Evolutionary conservation across 2,113 vertebrate genomes (phyloP).

Genomic region (Neotragus moschatus): DNA sequence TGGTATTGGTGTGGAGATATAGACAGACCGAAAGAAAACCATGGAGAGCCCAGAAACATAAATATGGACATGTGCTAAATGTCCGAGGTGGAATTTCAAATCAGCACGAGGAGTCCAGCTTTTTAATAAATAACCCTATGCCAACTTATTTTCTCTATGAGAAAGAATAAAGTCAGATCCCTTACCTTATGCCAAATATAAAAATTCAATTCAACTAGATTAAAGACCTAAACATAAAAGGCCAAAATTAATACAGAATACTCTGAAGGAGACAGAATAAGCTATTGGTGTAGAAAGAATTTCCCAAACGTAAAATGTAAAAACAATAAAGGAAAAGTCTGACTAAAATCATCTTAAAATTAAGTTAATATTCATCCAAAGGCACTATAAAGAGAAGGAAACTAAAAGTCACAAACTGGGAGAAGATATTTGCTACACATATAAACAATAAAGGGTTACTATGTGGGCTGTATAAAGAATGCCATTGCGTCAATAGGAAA

Average conservation of each 20-base stretch:
- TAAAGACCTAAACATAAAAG: background rate
- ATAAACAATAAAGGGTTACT: background rate
- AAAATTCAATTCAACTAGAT: background rate
- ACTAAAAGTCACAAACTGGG: background rate
- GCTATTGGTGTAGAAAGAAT: background rate
- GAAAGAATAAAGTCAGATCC: background rate
- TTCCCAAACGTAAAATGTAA: background rate
- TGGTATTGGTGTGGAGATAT: background rate
- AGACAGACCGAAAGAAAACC: background rate
- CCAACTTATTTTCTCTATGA: background rate
- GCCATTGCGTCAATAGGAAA: background rate
- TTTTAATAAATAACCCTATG: background rate
- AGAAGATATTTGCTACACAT: background rate
- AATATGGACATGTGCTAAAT: background rate
- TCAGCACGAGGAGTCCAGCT: background rate
- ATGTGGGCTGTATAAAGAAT: background rate
- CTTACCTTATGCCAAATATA: background rate
- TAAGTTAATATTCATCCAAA: background rate
- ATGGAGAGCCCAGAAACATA: background rate
- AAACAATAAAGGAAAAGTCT: background rate
- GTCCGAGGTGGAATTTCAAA: background rate
- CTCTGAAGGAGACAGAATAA: background rate
- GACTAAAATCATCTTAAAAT: background rate
- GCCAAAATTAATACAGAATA: background rate
- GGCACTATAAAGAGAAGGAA: background rate